Conservation (phyloP, 2,888 invertebrate genomes). For the Eupithecia tripunctaria region DNA sequence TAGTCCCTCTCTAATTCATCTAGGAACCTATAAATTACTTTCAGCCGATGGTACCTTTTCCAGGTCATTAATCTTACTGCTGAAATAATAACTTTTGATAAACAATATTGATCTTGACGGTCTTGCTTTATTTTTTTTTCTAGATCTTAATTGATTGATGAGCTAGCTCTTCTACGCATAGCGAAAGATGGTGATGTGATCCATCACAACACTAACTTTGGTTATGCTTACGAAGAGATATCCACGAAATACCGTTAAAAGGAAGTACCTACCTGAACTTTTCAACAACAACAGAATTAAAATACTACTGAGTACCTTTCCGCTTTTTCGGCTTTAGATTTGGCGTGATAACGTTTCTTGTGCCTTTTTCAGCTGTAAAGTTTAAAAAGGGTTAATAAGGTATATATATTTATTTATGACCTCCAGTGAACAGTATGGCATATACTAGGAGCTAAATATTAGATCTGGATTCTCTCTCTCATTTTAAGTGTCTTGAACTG, state of each 20-base stretch:
- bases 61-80: slow-evolving; percentile 87
- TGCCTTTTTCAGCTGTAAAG: slow-evolving; percentile 35
- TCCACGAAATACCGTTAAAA: not conserved
- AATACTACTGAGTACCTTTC: slow-evolving; percentile 51
- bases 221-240: not conserved
- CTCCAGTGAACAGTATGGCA: no score
- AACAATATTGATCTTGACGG: not conserved
- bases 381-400: not conserved
- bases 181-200: not conserved
- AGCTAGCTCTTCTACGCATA: not conserved
- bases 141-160: not conserved
- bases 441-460: no score
- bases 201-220: not conserved
- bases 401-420: no score
- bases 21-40: slow-evolving; percentile 90
- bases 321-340: slow-evolving; percentile 58
- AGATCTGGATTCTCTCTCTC: no score
- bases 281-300: not conserved
- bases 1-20: slow-evolving; percentile 90
- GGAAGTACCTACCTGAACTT: no score
- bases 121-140: not conserved
- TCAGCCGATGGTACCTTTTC: slow-evolving; percentile 90
- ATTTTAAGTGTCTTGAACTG: no score
- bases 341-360: slow-evolving; percentile 51
- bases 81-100: slow-evolving; percentile 39